Base-by-base conservation (phyloP, 2,888 invertebrate species). In the Cosmopolites sordidus region DNA sequence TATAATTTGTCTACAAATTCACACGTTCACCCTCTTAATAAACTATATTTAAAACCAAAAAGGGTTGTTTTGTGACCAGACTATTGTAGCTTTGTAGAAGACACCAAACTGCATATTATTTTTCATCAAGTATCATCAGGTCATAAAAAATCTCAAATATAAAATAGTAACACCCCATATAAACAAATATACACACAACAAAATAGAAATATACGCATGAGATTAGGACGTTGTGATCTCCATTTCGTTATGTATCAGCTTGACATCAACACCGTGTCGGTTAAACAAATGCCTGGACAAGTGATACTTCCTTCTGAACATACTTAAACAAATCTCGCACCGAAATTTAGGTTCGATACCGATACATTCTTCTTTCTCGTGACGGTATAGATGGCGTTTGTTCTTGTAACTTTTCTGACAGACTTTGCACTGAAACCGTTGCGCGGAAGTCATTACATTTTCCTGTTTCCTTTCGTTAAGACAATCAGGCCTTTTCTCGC, bases 321-420 rank as follows among this genome's bases (percentile, higher is more conserved):
- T 80, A 62, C 81, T 82, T 4, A 49, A 60, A 58, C 82, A 83
- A 61, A 77, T 75, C 1, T 73, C 73, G 58, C 82, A 83, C 51
- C 71, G 72, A 61, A 79, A 79, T 30, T 77, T 76, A 0, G 82
- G 82, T 58, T 74, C 75, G 47, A 79, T 76, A 40, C 82, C 81
- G 6, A 64, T 60, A 63, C 83, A 83, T 62, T 83, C 82, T 59
- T 78, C 77, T 52, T 77, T 77, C 59, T 79, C 66, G 62, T 83
- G 83, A 14, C 81, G 75, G 51, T 77, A 76, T 58, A 83, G 73
- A 66, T 82, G 82, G 59, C 80, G 75, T 59, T 79, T 76, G 69
- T 81, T 79, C 38, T 79, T 78, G 65, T 83, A 83, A 43, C 73
- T 73, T 63, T 80, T 81, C n/a, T 56, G 48, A 64, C 83, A 83